Evolutionary conservation across 2,797 vertebrate species (phyloP).

Genomic region (Pseudomugil gertrudae): DNA sequence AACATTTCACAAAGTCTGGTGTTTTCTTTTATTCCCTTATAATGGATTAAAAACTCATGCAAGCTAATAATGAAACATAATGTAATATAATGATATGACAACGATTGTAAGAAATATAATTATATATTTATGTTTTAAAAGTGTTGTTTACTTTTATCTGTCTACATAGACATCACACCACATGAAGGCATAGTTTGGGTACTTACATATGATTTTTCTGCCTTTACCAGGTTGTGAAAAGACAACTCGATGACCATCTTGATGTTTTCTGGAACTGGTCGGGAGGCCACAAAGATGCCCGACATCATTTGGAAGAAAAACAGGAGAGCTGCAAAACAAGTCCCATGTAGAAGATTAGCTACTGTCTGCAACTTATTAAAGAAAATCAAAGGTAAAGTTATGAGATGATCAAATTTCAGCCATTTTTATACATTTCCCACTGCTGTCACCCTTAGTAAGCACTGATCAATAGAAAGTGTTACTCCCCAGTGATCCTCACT

Average conservation of each 20-base stretch:
- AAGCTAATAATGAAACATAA: not conserved
- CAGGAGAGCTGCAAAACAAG: conserved; percentile 51
- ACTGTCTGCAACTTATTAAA: not conserved
- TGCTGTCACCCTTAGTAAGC: not conserved
- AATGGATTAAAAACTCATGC: not conserved
- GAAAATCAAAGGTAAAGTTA: not conserved
- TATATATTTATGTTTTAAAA: too few relatives aligned
- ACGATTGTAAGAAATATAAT: too few relatives aligned
- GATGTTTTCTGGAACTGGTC: fast-evolving
- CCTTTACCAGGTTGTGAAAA: not conserved
- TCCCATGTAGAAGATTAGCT: not conserved
- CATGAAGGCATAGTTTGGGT: not conserved
- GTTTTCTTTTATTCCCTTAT: not conserved
- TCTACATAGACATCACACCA: not conserved
- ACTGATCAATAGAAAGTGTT: not conserved
- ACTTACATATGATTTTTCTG: conserved; percentile 53
- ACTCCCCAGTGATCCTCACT: not conserved
- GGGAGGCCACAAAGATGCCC: conserved; percentile 14
- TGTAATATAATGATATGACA: not conserved
- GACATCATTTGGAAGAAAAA: conserved; percentile 40
- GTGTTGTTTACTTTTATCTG: not conserved
- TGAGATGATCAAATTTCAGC: not conserved
- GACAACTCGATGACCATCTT: fast-evolving
- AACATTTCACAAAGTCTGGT: not conserved
- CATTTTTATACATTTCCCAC: too few relatives aligned